phyloP scores from a whole-genome alignment of 1,140 invertebrate species.

The Amyelois transitella region DNA sequence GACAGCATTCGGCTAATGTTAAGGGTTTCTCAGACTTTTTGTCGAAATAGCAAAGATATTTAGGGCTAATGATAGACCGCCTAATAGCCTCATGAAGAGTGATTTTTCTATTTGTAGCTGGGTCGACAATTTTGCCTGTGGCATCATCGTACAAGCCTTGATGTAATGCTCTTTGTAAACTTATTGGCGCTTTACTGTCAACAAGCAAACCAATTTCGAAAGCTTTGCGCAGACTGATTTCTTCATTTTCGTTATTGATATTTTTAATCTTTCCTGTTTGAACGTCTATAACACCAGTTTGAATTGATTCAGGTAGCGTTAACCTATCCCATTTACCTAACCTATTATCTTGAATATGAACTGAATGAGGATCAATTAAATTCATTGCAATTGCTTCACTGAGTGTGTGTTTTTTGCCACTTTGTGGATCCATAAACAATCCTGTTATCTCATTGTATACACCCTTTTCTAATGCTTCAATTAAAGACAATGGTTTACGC shows the following conservation, averaged over 20 bases:
- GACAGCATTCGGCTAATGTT: slow-evolving; percentile 85
- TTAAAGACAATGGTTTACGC: slow-evolving; percentile 86
- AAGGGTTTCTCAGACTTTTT: slow-evolving; percentile 80
- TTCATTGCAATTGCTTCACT: slow-evolving; percentile 83
- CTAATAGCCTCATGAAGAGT: slow-evolving; percentile 90
- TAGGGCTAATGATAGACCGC: slow-evolving; percentile 85
- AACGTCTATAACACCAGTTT: slow-evolving; percentile 83
- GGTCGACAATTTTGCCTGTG: slow-evolving; percentile 88
- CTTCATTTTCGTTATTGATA: slow-evolving; percentile 78
- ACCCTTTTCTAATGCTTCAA: slow-evolving; percentile 88
- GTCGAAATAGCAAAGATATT: slow-evolving; percentile 87
- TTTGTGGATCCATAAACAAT: slow-evolving; percentile 86
- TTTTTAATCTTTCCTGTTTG: slow-evolving; percentile 83
- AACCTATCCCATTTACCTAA: slow-evolving; percentile 84
- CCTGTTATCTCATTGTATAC: slow-evolving; percentile 85
- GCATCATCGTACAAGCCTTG: slow-evolving; percentile 89
- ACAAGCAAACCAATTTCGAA: slow-evolving; percentile 86
- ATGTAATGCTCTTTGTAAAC: slow-evolving; percentile 89
- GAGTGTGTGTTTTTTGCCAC: slow-evolving; percentile 83
- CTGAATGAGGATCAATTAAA: slow-evolving; percentile 87
- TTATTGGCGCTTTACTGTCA: slow-evolving; percentile 87
- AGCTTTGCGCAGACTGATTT: slow-evolving; percentile 85
- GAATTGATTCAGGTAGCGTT: slow-evolving; percentile 83
- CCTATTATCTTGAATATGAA: slow-evolving; percentile 87
- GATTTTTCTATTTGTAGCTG: slow-evolving; percentile 82